Base-by-base conservation (phyloP, 35 echinoderm and acorn worm species). In the Hemicentrotus pulcherrimus region DNA sequence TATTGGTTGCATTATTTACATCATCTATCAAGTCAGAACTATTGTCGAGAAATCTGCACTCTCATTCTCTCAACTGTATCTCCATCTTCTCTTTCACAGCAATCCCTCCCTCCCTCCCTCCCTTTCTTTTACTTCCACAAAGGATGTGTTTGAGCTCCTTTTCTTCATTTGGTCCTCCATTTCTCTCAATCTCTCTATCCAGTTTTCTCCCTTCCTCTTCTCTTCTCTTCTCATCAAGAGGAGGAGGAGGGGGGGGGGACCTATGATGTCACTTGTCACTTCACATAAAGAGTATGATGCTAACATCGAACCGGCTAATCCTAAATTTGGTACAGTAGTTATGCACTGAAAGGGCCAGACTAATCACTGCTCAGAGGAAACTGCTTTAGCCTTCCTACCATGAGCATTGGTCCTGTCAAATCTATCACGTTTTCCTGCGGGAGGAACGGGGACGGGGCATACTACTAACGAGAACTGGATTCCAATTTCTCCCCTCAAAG, bases 401-500 rank as follows among this genome's bases (percentile, higher is more conserved):
- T 22, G 65, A 78, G 65, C 65, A 78, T 78, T 8, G 65, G 65
- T 22, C n/a, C 65, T 78, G 65, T 8, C 65, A n/a, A 78, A 78
- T 22, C 65, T 78, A 78, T 78, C 65, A 78, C 28, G 65, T 6
- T 78, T 15, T 78, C 65, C 65, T 59, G 11, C 16, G 10, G 52
- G 35, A 41, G 35, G 35, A 3, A 41, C 35, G 35, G 52, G 50
- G 52, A 59, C 11, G 52, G 52, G 52, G 9, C 11, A 59, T 11
- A 78, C 65, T 78, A 78, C 65, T 78, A 78, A 78, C 65, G 19
- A 78, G 65, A 78, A 78, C 18, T 78, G 65, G 65, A 78, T 78
- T 18, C 65, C 19, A 78, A 78, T 78, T 78, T 70, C 52, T 78
- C 19, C 65, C 19, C 65, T 78, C 65, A 78, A 28, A 78, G 65